Percentiles rank a stretch among this genome's conserved stretches.
These are phyloP conservation scores for Gila robusta DNA, from an alignment of 2,797 vertebrate species.

Conservation along the genomic window DNA sequence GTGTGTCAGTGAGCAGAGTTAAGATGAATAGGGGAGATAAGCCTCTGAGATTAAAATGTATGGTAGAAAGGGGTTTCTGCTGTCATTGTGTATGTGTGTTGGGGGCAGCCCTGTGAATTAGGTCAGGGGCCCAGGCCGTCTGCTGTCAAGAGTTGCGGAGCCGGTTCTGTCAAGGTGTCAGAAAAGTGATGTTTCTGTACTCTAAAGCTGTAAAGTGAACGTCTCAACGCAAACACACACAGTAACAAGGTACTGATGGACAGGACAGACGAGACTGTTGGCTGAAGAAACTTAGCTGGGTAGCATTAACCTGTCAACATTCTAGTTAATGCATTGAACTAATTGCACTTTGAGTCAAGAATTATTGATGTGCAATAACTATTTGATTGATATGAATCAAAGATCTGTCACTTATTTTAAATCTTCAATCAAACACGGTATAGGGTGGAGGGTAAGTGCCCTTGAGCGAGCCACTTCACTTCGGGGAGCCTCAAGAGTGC, in stretches of 20 bases:
- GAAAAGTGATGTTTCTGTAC: constrained; percentile 35
- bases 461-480: constrained; percentile 29
- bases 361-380: constrained; percentile 10
- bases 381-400: constrained; percentile 30
- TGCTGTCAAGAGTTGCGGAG: constrained; percentile 37
- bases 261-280: constrained; percentile 19
- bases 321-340: constrained; percentile 39
- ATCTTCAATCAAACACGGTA: not conserved
- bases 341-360: constrained; percentile 8
- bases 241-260: constrained; percentile 37
- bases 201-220: constrained; percentile 25
- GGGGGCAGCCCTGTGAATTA: constrained; percentile 33
- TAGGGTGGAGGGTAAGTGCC: not conserved
- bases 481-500: not conserved
- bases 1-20: constrained; percentile 26
- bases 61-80: constrained; percentile 27
- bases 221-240: constrained; percentile 23
- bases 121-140: constrained; percentile 47
- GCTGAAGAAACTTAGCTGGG: constrained; percentile 12
- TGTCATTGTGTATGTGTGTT: constrained; percentile 43
- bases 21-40: constrained; percentile 43
- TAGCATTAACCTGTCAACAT: constrained; percentile 29
- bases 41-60: constrained; percentile 46
- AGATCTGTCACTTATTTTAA: constrained; percentile 4
- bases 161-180: constrained; percentile 48